Evolutionary conservation across 2,113 vertebrate genomes (phyloP), one percentile per base, ranked within the genome.

Genomic region (Chionodraco myersi): DNA sequence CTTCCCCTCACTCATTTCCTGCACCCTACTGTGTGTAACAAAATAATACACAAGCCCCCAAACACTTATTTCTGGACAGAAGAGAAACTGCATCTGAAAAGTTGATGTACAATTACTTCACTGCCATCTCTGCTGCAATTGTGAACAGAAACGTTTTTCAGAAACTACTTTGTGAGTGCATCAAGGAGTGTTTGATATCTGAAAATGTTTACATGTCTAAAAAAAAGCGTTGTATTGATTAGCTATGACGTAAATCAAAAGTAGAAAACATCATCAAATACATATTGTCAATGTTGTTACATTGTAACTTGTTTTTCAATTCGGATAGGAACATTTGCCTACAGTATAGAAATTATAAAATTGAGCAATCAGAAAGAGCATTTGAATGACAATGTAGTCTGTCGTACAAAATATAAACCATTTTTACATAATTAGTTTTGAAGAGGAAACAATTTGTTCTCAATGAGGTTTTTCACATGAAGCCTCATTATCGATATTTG

Each of bases 381-480:
- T 83, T 85, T 75, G 21, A 54, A 68, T 72, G 13, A 82, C 44
- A 80, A 67, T 79, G 9, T 10, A 26, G 52, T 74, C 56, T 48
- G 75, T 56, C 45, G 11, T 45, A 41, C 48, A 41, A 51, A 70
- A 48, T 70, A 82, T 8, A 73, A 80, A 75, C 58, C 6, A 53
- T 58, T 81, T 73, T 36, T 26, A 53, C 30, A 65, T 52, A 75
- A 73, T 71, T 63, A 44, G 6, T 68, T 54, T 71, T 26, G 54
- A 47, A 66, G 56, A 56, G 57, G 23, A 44, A 41, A 68, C 41
- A 36, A 64, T 79, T 74, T 45, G 57, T 21, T 85, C 36, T 59
- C 51, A 45, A 16, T 68, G 16, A 5, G 3, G 57, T 68, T 84
- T 45, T 23, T 54, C 52, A 44, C 54, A 58, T 13, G 5, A 57